Evolutionary conservation across 92 coral and sea anemone genomes (phyloP), one percentile per base, ranked within the genome.

Genomic region (Metridium senile): DNA sequence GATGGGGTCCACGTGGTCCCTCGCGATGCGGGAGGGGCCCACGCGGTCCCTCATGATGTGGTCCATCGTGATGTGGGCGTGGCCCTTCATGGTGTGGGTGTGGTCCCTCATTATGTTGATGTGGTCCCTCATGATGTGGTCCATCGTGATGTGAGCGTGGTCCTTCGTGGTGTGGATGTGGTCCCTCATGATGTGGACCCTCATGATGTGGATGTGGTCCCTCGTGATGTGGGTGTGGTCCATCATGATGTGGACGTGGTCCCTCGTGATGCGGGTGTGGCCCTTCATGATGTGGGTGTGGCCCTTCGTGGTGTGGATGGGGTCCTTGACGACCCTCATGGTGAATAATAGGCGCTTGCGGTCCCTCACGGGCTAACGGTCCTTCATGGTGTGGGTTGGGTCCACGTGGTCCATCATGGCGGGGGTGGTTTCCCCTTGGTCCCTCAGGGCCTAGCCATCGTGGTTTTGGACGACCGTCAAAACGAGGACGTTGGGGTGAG

Each of bases 101-200:
- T n/a, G n/a, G n/a, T n/a, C n/a, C n/a, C n/a, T n/a, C n/a, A n/a
- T n/a, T n/a, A n/a, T n/a, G n/a, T n/a, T n/a, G n/a, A n/a, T n/a
- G n/a, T n/a, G n/a, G n/a, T n/a, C n/a, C n/a, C n/a, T n/a, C n/a
- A n/a, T n/a, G n/a, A n/a, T n/a, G n/a, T n/a, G n/a, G n/a, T 39
- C 67, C 74, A 33, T 63, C 81, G 43, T 11, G 72, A 61, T 52
- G 58, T 62, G 7, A 64, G 82, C 71, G 76, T 66, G 64, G 89
- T 16, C 77, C 82, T 9, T 58, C 85, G 26, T 59, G 63, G 29
- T 31, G 69, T n/a, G 80, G 71, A 45, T 20, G 81, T 13, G 69
- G 21, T 28, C 70, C 70, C n/a, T n/a, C n/a, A n/a, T n/a, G n/a
- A 26, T 13, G 6, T 39, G 49, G 49, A 4, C 49, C 49, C 49